phyloP scores from a whole-genome alignment of 2,888 invertebrate species.

The Therioaphis trifolii region DNA sequence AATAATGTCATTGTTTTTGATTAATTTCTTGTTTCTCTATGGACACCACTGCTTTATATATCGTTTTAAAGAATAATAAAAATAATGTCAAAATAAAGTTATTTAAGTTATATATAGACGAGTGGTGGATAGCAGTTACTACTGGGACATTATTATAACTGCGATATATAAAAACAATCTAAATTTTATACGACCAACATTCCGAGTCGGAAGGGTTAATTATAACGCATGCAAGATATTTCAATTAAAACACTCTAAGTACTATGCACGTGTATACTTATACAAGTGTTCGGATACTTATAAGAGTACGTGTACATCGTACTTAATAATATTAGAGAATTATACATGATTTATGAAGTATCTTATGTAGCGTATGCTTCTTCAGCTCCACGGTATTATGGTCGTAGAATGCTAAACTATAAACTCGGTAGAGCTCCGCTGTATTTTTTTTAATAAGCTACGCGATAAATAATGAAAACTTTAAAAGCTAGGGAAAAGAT shows the following conservation, averaged over 20 bases:
- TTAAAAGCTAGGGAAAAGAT: conserved; percentile 1
- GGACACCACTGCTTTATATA: background rate
- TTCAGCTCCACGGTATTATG: background rate
- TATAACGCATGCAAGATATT: background rate
- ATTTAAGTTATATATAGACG: background rate
- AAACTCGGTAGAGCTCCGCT: too few relatives aligned
- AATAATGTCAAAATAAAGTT: too few relatives aligned
- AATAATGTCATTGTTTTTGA: background rate
- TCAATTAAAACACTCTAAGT: background rate
- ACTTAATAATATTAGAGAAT: too few relatives aligned
- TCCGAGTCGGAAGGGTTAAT: background rate
- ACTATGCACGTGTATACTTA: too few relatives aligned
- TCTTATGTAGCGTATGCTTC: background rate
- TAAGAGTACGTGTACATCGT: too few relatives aligned
- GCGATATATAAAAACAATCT: background rate
- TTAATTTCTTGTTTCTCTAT: conserved; percentile 7
- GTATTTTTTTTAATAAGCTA: conserved; percentile 12
- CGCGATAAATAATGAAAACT: conserved; percentile 43
- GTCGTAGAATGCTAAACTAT: too few relatives aligned
- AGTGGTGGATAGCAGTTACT: background rate
- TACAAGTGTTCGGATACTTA: too few relatives aligned
- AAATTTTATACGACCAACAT: background rate
- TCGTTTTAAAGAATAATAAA: too few relatives aligned
- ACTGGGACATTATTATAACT: background rate
- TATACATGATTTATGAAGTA: background rate